A percentile compares a stretch with the other conserved stretches of the same genome.
Evolutionary conservation across 2,888 invertebrate genomes (phyloP).

Genomic region (Meliscaeva auricollis): DNA sequence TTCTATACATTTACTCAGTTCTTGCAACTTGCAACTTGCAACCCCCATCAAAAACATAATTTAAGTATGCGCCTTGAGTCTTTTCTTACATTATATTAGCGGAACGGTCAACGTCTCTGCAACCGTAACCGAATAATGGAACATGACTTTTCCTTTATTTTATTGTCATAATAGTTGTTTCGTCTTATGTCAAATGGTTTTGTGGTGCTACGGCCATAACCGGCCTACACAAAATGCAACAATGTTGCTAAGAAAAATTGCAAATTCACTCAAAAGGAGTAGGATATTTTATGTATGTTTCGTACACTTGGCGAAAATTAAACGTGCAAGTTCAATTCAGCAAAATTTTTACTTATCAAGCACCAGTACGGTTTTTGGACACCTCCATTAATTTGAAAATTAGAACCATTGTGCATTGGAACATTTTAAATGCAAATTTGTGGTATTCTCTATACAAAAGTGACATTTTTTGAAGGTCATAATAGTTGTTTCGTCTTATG

Average conservation of each 20-base stretch:
- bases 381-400: no score
- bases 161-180: constrained; percentile 29
- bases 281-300: not conserved
- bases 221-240: constrained; percentile 27
- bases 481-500: constrained; percentile 34
- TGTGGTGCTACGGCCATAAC: not conserved
- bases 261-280: not conserved
- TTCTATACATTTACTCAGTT: not conserved
- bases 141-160: constrained; percentile 36
- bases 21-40: no score
- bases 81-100: constrained; percentile 48
- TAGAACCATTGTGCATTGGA: no score
- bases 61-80: constrained; percentile 46
- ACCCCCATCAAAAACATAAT: constrained; percentile 38
- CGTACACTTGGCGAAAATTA: constrained; percentile 1
- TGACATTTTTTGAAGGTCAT: no score
- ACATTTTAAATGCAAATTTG: no score
- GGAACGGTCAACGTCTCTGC: constrained; percentile 55
- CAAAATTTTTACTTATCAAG: no score
- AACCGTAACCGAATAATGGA: constrained; percentile 19
- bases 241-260: constrained; percentile 12
- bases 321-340: no score
- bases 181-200: constrained; percentile 35
- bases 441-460: no score
- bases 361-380: no score